Percentiles rank a stretch among this genome's conserved stretches.
These are phyloP conservation scores for Machaerirhynchus nigripectus DNA, from an alignment of 2,113 vertebrate genomes.

Conservation along the genomic window DNA sequence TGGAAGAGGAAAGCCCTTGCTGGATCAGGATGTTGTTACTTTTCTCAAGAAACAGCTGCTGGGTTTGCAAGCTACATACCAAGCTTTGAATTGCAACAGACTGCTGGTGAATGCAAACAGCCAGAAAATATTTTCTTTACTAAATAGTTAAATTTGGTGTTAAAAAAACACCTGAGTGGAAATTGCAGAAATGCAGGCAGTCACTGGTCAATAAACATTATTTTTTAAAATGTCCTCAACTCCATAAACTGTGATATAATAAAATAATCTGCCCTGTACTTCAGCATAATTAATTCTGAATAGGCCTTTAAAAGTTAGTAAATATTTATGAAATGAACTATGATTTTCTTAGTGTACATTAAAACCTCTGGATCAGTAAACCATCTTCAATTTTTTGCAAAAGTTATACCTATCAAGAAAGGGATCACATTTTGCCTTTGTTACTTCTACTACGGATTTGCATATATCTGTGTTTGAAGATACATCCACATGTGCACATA, in stretches of 20 bases:
- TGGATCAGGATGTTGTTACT: background rate
- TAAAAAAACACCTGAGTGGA: background rate
- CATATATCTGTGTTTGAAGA: background rate
- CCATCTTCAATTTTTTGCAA: background rate
- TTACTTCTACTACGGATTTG: background rate
- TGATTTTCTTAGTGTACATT: background rate
- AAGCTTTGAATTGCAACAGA: background rate
- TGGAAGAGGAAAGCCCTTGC: background rate
- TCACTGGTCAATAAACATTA: background rate
- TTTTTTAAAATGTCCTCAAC: background rate
- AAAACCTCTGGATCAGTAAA: background rate
- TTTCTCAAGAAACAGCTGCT: background rate
- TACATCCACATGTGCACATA: background rate
- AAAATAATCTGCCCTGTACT: background rate
- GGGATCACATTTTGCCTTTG: background rate
- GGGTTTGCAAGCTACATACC: background rate
- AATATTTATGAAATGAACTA: conserved; percentile 3
- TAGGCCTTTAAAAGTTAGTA: background rate
- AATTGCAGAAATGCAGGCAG: background rate
- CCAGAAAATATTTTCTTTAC: background rate
- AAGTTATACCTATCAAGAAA: background rate
- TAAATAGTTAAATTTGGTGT: background rate
- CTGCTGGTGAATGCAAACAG: background rate
- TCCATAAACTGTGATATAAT: background rate
- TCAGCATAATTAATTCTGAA: background rate